These are phyloP conservation scores for Anoplius nigerrimus DNA, from an alignment of 2,888 invertebrate genomes.

Conservation along the genomic window DNA sequence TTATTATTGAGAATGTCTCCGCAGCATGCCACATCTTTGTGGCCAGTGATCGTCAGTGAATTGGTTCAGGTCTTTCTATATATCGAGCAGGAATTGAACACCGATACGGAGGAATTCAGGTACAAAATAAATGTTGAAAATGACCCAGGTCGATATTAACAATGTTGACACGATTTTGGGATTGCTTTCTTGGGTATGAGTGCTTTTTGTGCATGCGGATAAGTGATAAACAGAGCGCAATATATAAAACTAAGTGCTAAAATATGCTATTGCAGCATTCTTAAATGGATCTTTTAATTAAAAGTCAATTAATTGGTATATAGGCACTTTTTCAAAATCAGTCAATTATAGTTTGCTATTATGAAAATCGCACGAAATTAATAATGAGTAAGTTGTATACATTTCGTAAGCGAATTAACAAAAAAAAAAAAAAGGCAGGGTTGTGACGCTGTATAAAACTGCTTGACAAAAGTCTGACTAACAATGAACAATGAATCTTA, in stretches of 20 bases:
- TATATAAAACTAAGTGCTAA: too few relatives aligned
- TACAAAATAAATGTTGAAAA: conserved; percentile 63
- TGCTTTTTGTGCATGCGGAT: conserved; percentile 48
- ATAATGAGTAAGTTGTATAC: too few relatives aligned
- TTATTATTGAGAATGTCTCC: conserved; percentile 89
- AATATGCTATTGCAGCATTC: too few relatives aligned
- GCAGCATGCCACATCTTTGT: conserved; percentile 89
- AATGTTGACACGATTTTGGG: conserved; percentile 24
- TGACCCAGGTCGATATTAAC: neutral
- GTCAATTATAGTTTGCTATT: too few relatives aligned
- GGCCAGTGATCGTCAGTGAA: conserved; percentile 95
- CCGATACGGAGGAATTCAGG: conserved; percentile 87
- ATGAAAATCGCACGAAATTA: too few relatives aligned
- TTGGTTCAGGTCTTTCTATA: conserved; percentile 91
- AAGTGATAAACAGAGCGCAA: too few relatives aligned
- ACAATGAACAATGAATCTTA: conserved; percentile 63
- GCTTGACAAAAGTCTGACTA: conserved; percentile 53
- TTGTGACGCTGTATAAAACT: neutral
- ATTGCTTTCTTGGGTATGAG: conserved; percentile 35
- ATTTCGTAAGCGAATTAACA: too few relatives aligned
- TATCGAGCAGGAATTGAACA: conserved; percentile 88
- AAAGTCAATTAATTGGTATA: too few relatives aligned
- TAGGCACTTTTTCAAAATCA: too few relatives aligned
- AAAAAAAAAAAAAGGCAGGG: too few relatives aligned
- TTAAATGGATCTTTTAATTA: too few relatives aligned